Conservation (phyloP, 2,113 vertebrate species). For the Eleginops maclovinus region DNA sequence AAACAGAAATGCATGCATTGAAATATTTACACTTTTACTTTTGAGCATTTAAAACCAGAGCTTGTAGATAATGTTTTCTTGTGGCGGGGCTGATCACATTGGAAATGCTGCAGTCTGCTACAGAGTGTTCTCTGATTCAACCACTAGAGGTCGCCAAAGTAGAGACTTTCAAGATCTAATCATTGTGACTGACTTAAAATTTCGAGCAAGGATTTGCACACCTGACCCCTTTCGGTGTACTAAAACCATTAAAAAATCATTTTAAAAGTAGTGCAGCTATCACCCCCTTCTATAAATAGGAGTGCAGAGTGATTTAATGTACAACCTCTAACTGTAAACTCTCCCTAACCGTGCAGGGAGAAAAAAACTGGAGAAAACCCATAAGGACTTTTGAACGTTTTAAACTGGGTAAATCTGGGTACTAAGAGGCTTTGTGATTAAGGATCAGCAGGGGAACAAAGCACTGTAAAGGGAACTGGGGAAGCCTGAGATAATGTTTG, state of each 20-base stretch:
- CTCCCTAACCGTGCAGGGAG: background rate
- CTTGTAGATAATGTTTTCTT: background rate
- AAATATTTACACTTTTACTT: background rate
- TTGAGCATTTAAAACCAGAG: background rate
- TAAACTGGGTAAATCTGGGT: slow-evolving; percentile 13
- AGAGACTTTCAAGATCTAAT: background rate
- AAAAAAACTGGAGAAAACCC: background rate
- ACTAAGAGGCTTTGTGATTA: slow-evolving; percentile 36
- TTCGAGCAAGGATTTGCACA: rapidly evolving
- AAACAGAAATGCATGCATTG: background rate
- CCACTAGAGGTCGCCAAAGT: slow-evolving; percentile 19
- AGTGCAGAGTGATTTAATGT: too few species aligned
- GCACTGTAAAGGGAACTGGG: background rate
- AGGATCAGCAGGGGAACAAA: background rate
- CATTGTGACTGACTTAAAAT: background rate
- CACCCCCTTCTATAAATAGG: too few species aligned
- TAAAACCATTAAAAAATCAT: background rate
- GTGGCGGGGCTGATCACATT: background rate
- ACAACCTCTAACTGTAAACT: too few species aligned
- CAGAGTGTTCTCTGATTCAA: background rate
- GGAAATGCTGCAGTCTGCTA: too few species aligned
- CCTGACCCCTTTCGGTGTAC: background rate
- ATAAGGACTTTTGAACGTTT: background rate
- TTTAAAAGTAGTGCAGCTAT: too few species aligned
- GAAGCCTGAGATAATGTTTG: background rate